Percentiles rank a stretch among this genome's conserved stretches.
Evolutionary conservation across 2,113 vertebrate species (phyloP).

Genomic region (Lanius ludovicianus): DNA sequence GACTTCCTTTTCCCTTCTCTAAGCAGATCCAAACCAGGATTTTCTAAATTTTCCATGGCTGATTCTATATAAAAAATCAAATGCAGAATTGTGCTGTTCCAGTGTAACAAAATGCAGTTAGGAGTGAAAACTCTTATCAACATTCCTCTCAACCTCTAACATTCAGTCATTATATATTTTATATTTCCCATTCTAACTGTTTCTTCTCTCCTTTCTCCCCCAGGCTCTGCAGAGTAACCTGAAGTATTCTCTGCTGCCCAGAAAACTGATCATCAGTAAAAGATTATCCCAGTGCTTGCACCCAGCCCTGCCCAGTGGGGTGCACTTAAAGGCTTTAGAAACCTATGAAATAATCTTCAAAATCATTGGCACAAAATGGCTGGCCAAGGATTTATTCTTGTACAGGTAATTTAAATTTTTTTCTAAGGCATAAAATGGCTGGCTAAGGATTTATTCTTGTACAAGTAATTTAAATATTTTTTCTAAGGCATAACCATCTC

Average conservation of each 20-base stretch:
- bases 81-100: background rate
- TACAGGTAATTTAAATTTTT: slow-evolving; percentile 82
- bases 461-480: slow-evolving; percentile 78
- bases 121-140: background rate
- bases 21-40: background rate
- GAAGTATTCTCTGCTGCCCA: slow-evolving; percentile 90
- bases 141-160: no score
- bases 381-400: slow-evolving; percentile 93
- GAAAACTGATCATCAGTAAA: slow-evolving; percentile 91
- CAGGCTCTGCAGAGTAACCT: slow-evolving; percentile 98
- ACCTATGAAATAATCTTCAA: slow-evolving; percentile 98
- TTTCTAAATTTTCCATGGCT: background rate
- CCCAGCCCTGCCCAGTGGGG: slow-evolving; percentile 93
- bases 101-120: background rate
- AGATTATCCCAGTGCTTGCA: slow-evolving; percentile 94
- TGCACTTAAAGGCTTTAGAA: slow-evolving; percentile 95
- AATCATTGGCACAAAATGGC: slow-evolving; percentile 97
- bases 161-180: background rate
- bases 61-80: background rate
- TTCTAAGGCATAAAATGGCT: background rate
- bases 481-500: background rate
- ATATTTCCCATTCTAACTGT: background rate
- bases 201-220: background rate
- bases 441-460: slow-evolving; percentile 92
- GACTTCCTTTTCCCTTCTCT: background rate